Conservation (phyloP, 2,888 invertebrate genomes). For the Noctua janthe region DNA sequence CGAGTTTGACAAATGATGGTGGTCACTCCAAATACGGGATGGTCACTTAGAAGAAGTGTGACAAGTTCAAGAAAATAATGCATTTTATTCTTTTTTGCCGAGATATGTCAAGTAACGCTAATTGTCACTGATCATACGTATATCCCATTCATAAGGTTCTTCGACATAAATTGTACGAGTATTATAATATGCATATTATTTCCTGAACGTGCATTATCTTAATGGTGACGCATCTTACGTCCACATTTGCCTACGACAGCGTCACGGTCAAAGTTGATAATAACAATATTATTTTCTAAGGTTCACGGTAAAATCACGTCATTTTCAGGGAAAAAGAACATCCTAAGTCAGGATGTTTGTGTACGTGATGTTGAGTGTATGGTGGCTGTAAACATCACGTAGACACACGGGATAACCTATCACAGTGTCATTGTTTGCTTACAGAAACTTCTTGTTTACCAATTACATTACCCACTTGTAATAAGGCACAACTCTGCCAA, state of each 20-base stretch:
- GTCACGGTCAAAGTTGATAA: conserved; percentile 60
- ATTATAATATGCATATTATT: conserved; percentile 41
- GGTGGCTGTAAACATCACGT: conserved; percentile 48
- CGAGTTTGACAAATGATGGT: conserved; percentile 1
- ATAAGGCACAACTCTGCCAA: not conserved
- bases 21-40: conserved; percentile 4
- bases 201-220: conserved; percentile 50
- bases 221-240: conserved; percentile 68
- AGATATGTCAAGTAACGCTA: conserved; percentile 4
- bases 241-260: conserved; percentile 46
- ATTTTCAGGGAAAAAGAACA: conserved; percentile 31
- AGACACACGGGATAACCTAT: conserved; percentile 33
- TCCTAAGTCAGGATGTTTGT: conserved; percentile 30
- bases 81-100: not conserved
- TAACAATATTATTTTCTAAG: conserved; percentile 32
- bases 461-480: not conserved
- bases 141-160: conserved; percentile 32
- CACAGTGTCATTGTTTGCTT: conserved; percentile 17
- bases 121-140: not conserved
- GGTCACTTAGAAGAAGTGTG: conserved; percentile 33
- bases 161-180: conserved; percentile 8
- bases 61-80: conserved; percentile 32
- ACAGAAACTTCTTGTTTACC: conserved; percentile 18
- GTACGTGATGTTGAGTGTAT: conserved; percentile 36
- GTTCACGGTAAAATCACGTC: conserved; percentile 36